These are phyloP conservation scores for Neelides folsomi DNA, from an alignment of 2,888 invertebrate species.

Conservation along the genomic window DNA sequence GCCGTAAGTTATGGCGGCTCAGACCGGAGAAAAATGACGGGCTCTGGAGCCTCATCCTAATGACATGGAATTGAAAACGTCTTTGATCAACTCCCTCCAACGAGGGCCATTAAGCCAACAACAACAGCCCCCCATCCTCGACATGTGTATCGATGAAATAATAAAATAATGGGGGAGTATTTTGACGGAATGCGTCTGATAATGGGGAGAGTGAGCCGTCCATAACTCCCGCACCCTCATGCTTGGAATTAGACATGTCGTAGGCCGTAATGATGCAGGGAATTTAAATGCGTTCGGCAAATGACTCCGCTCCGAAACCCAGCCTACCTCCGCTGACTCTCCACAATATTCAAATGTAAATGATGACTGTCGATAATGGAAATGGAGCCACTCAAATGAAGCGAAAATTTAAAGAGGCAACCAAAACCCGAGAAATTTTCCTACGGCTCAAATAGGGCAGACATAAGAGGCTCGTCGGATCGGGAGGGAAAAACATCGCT, in stretches of 20 bases:
- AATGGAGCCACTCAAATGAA: slow-evolving; percentile 16
- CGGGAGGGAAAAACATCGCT: neutral
- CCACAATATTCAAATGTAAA: neutral
- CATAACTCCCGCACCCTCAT: too few relatives aligned
- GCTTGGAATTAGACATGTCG: too few relatives aligned
- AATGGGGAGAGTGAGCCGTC: too few relatives aligned
- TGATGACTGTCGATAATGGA: slow-evolving; percentile 6
- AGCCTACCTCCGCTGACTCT: too few relatives aligned
- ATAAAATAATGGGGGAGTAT: too few relatives aligned
- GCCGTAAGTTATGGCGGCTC: slow-evolving; percentile 14
- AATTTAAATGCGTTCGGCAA: too few relatives aligned
- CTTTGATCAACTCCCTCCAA: slow-evolving; percentile 7
- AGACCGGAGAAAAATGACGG: slow-evolving; percentile 23
- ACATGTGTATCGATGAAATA: too few relatives aligned
- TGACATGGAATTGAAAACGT: slow-evolving; percentile 21
- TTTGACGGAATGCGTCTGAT: too few relatives aligned
- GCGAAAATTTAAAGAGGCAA: slow-evolving; percentile 10
- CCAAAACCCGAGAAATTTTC: slow-evolving; percentile 7
- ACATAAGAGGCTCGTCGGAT: slow-evolving; percentile 13
- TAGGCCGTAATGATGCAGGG: too few relatives aligned
- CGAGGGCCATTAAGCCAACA: too few relatives aligned
- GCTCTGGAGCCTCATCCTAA: slow-evolving; percentile 13
- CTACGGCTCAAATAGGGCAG: slow-evolving; percentile 16
- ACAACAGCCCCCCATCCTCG: too few relatives aligned
- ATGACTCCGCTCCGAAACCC: too few relatives aligned